Evolutionary conservation across 92 coral and sea anemone species (phyloP).

Genomic region (Palythoa grandiflora): DNA sequence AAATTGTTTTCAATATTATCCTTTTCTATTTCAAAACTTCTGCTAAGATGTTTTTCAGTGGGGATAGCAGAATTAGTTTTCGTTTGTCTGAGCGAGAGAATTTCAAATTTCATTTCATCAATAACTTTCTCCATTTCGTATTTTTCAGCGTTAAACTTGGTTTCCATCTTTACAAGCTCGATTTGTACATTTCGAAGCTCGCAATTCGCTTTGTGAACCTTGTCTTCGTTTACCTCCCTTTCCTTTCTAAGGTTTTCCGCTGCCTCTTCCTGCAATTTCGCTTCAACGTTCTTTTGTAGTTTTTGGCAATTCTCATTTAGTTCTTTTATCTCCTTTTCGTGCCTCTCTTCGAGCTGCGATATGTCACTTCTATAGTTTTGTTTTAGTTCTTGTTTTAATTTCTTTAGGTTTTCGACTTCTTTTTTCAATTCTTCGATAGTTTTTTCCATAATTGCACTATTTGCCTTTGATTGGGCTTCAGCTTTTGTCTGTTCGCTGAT

Average conservation of each 20-base stretch:
- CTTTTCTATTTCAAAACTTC: conserved; percentile 83
- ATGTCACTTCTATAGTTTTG: conserved; percentile 79
- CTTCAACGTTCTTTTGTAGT: conserved; percentile 58
- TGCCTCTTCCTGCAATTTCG: conserved; percentile 73
- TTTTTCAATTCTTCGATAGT: conserved; percentile 86
- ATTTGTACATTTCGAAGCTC: conserved; percentile 62
- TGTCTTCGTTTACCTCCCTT: conserved; percentile 66
- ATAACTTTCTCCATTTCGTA: conserved; percentile 70
- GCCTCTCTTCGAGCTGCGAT: conserved; percentile 68
- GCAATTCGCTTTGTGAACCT: conserved; percentile 68
- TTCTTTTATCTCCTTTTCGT: conserved; percentile 75
- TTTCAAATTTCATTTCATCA: conserved; percentile 67
- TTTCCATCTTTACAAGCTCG: conserved; percentile 71
- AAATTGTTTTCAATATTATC: conserved; percentile 87
- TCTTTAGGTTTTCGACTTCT: conserved; percentile 86
- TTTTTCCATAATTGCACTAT: conserved; percentile 76
- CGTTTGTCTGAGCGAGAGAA: conserved; percentile 56
- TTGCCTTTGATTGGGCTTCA: conserved; percentile 63
- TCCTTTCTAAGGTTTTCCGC: conserved; percentile 79
- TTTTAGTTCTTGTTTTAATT: conserved; percentile 85
- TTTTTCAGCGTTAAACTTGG: conserved; percentile 79
- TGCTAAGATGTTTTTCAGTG: conserved; percentile 72
- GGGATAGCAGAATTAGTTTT: conserved; percentile 66
- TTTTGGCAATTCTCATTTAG: conserved; percentile 71
- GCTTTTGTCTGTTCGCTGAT: conserved; percentile 55